These are phyloP conservation scores for Lophochroa leadbeateri DNA, from an alignment of 2,113 vertebrate genomes.

Conservation along the genomic window DNA sequence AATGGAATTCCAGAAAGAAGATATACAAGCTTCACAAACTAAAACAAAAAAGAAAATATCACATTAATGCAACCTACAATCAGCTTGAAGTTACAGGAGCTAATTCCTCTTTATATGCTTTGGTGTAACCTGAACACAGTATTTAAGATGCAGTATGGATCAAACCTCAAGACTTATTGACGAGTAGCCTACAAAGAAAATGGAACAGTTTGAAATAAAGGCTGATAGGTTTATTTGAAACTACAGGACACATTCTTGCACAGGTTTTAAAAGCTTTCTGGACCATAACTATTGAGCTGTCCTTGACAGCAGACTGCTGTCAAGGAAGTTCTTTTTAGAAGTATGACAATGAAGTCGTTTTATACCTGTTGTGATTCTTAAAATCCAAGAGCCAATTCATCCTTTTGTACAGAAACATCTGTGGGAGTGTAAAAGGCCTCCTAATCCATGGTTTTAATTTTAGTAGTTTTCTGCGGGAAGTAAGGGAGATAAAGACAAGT, in stretches of 20 bases:
- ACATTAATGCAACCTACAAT: background rate
- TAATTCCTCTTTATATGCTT: background rate
- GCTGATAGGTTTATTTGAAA: background rate
- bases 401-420: slow-evolving; percentile 19
- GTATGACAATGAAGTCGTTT: background rate
- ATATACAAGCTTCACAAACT: background rate
- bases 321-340: background rate
- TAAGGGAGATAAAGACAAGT: background rate
- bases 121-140: background rate
- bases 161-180: background rate
- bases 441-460: background rate
- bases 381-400: background rate
- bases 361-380: background rate
- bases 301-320: background rate
- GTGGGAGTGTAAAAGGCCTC: background rate
- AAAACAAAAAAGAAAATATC: background rate
- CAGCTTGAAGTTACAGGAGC: background rate
- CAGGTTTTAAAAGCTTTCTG: background rate
- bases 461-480: background rate
- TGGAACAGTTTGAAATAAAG: background rate
- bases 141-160: background rate
- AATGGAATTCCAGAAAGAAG: background rate
- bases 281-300: background rate
- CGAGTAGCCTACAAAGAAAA: background rate
- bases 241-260: background rate